These are phyloP conservation scores for Malurus melanocephalus DNA, from an alignment of 2,113 vertebrate genomes.

Conservation along the genomic window DNA sequence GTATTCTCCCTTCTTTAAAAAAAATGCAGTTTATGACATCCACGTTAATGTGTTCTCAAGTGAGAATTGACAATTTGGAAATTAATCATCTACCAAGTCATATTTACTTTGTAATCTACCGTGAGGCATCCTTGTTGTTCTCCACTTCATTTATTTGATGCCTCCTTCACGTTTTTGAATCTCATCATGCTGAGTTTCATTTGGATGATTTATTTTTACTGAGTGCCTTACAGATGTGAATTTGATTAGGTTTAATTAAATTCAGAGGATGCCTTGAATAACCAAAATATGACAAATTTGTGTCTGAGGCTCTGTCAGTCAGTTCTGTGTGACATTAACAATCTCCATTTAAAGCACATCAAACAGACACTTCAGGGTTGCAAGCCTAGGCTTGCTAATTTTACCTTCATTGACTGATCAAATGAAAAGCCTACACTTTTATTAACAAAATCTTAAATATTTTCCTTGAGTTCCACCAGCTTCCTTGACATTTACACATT, in stretches of 20 bases:
- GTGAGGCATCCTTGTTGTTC: neutral
- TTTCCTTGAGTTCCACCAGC: neutral
- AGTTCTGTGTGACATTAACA: neutral
- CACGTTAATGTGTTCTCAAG: neutral
- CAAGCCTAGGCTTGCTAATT: neutral
- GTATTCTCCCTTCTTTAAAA: neutral
- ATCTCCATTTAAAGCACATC: neutral
- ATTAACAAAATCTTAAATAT: neutral
- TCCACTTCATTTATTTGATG: neutral
- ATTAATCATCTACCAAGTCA: neutral
- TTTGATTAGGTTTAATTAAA: neutral
- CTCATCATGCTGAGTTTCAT: neutral
- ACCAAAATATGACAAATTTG: neutral
- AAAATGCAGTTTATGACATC: neutral
- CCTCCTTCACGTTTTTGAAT: neutral
- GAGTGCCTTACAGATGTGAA: neutral
- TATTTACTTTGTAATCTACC: neutral
- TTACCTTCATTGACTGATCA: neutral
- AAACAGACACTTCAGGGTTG: neutral
- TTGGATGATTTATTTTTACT: neutral
- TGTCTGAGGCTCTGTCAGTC: constrained; percentile 1
- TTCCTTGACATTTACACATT: neutral
- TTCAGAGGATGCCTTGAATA: neutral
- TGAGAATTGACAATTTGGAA: neutral
- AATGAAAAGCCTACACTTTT: neutral